Conservation (phyloP, 35 echinoderm and acorn worm species). For the Patiria miniata region DNA sequence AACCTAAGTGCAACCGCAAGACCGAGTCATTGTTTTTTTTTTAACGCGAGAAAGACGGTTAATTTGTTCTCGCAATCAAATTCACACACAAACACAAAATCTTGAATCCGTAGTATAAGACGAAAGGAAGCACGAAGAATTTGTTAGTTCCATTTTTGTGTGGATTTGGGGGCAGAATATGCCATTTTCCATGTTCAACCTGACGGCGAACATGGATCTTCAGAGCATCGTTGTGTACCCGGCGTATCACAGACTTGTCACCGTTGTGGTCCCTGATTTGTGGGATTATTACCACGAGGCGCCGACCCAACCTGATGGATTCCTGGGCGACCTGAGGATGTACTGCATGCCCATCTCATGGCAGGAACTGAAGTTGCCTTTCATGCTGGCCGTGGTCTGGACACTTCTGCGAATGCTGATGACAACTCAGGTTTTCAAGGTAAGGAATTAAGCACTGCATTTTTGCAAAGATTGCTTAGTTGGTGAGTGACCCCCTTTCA, state of each 20-base stretch:
- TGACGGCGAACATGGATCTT: not conserved
- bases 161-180: not conserved
- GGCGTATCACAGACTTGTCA: slow-evolving; percentile 5
- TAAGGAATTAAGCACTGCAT: not conserved
- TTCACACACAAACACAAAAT: too few relatives aligned
- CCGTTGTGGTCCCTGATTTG: slow-evolving; percentile 14
- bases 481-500: too few relatives aligned
- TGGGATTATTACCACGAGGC: not conserved
- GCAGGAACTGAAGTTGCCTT: slow-evolving; percentile 13
- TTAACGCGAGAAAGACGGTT: too few relatives aligned
- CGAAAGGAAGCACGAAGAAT: too few relatives aligned
- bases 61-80: too few relatives aligned
- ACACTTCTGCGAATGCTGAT: not conserved
- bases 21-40: too few relatives aligned
- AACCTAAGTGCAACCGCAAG: too few relatives aligned
- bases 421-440: slow-evolving; percentile 17
- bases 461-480: too few relatives aligned
- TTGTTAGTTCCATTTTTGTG: too few relatives aligned
- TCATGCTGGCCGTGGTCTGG: not conserved
- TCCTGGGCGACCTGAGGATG: not conserved
- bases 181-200: not conserved
- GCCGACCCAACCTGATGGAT: not conserved
- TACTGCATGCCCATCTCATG: slow-evolving; percentile 16
- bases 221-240: not conserved
- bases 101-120: too few relatives aligned